Evolutionary conservation across 1,140 invertebrate genomes (phyloP).

Genomic region (Drosophila guanche): DNA sequence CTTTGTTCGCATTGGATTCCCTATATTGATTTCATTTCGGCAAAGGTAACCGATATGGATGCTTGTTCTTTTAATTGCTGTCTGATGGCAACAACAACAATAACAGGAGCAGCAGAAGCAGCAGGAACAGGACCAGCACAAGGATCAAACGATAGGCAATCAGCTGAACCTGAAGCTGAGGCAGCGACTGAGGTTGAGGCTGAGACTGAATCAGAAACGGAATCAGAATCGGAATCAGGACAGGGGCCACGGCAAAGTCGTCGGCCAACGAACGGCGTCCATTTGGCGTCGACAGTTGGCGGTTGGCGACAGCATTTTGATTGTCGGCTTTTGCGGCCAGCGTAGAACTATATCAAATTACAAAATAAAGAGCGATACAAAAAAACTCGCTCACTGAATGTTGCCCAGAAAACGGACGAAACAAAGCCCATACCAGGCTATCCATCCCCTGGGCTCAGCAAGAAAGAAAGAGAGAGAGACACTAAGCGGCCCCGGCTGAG

Average conservation of each 20-base stretch:
- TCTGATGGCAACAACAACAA: conserved; percentile 7
- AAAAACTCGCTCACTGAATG: conserved; percentile 2
- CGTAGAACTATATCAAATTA: conserved; percentile 74
- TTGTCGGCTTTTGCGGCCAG: conserved; percentile 77
- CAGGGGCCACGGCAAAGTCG: not conserved
- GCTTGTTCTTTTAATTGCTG: conserved; percentile 81
- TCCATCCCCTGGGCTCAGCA: not conserved
- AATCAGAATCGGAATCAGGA: conserved; percentile 32
- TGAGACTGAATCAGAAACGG: conserved; percentile 29
- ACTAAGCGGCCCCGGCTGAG: too few relatives aligned
- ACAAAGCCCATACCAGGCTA: not conserved
- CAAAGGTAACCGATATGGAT: conserved; percentile 67
- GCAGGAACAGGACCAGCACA: too few relatives aligned
- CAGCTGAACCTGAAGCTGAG: conserved; percentile 25
- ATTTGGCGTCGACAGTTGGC: conserved; percentile 53
- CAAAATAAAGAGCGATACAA: conserved; percentile 23
- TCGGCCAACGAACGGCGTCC: conserved; percentile 25
- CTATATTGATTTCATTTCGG: conserved; percentile 72
- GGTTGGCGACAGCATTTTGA: conserved; percentile 65
- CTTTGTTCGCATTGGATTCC: conserved; percentile 30
- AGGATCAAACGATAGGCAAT: conserved; percentile 69
- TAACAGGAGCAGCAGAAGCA: too few relatives aligned
- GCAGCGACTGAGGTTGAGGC: not conserved
- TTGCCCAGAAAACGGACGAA: conserved; percentile 12
- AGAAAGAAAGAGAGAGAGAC: not conserved